A percentile compares a stretch with the other conserved stretches of the same genome.
These are phyloP conservation scores for Drosophila kurseongensis DNA, from an alignment of 1,140 invertebrate species.

Conservation along the genomic window DNA sequence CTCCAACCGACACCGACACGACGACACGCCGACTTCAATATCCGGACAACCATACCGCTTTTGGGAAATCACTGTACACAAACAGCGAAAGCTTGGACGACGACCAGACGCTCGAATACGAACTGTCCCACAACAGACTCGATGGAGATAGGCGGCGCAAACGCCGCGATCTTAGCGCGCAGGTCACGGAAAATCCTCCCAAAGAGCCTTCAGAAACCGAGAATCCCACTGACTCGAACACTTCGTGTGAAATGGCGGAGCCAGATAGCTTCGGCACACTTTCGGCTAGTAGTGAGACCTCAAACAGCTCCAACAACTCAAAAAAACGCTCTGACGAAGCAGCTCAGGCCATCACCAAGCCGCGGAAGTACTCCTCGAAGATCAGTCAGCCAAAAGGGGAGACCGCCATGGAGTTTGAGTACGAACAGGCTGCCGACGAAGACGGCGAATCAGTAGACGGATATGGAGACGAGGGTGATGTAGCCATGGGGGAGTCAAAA, in stretches of 20 bases:
- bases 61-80: conserved; percentile 74
- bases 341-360: not conserved
- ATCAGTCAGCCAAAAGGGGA: conserved; percentile 27
- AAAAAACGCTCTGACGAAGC: conserved; percentile 40
- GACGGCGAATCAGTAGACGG: not conserved
- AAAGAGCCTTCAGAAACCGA: conserved; percentile 12
- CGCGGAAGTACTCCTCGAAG: conserved; percentile 58
- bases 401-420: conserved; percentile 25
- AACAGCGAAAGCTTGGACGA: conserved; percentile 65
- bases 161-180: conserved; percentile 47
- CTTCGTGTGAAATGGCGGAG: conserved; percentile 45
- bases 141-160: conserved; percentile 38
- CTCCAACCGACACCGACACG: conserved; percentile 55
- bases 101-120: conserved; percentile 46
- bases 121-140: conserved; percentile 70
- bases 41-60: conserved; percentile 50
- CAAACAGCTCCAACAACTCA: conserved; percentile 45
- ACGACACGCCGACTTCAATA: conserved; percentile 19
- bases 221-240: conserved; percentile 39
- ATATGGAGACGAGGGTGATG: conserved; percentile 35
- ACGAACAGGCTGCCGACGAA: conserved; percentile 1
- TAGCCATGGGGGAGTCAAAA: conserved; percentile 48
- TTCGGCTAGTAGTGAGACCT: conserved; percentile 11
- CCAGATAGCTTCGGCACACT: conserved; percentile 5
- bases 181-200: not conserved